These are phyloP conservation scores for Anguilla pacifica DNA, from an alignment of 2,797 vertebrate genomes.

Conservation along the genomic window DNA sequence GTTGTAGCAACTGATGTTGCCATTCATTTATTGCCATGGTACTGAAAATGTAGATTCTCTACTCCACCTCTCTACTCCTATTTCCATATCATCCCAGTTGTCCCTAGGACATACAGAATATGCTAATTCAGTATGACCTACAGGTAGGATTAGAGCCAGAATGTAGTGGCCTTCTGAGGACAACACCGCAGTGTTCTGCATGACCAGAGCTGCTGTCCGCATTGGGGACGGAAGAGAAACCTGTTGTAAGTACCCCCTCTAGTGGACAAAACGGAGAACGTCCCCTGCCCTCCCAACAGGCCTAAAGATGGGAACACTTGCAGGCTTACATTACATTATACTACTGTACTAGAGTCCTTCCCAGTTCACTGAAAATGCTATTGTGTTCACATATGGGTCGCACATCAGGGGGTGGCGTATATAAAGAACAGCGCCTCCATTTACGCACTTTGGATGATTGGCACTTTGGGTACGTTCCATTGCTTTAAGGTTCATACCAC, in stretches of 20 bases:
- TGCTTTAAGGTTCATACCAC: not conserved
- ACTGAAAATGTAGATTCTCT: not conserved
- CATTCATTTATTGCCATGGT: not conserved
- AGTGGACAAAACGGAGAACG: not conserved
- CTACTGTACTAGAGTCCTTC: not conserved
- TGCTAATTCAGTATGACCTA: not conserved
- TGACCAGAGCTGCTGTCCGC: not conserved
- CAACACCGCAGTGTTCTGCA: not conserved
- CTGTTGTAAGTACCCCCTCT: not conserved
- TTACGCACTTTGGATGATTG: not conserved
- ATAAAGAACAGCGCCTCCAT: not conserved
- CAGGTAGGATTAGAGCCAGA: not conserved
- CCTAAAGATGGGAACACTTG: not conserved
- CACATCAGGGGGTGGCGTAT: not conserved
- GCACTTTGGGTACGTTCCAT: not conserved
- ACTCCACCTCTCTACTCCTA: not conserved
- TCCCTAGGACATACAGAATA: not conserved
- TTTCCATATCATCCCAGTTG: not conserved
- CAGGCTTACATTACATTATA: not conserved
- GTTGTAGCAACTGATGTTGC: not conserved
- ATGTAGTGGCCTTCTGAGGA: not conserved
- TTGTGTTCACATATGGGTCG: not conserved
- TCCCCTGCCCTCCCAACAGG: not conserved
- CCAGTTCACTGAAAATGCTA: not conserved
- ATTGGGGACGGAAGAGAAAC: not conserved